Evolutionary conservation across 2,797 vertebrate genomes (phyloP).

Genomic region (Acomys russatus): DNA sequence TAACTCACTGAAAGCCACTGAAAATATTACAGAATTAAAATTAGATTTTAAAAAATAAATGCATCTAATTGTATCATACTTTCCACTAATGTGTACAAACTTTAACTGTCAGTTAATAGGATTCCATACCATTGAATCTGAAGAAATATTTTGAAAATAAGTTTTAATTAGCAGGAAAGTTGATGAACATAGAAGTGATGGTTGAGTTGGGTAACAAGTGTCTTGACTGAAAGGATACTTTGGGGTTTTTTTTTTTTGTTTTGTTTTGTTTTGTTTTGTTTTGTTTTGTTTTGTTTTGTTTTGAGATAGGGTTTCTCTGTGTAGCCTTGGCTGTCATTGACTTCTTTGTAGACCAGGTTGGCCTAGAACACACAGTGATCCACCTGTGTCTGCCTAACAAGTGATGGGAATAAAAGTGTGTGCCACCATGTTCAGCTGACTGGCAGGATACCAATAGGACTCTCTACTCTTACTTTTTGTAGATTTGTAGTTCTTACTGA

Average conservation of each 20-base stretch:
- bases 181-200: background rate
- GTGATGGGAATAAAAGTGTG: too few species aligned
- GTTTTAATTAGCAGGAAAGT: background rate
- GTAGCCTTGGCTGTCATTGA: too few species aligned
- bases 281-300: too few species aligned
- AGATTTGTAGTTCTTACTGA: background rate
- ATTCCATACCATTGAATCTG: background rate
- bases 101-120: background rate
- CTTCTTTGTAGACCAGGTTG: too few species aligned
- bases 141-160: background rate
- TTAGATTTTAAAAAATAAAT: background rate
- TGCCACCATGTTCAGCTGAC: background rate
- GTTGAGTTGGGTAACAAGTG: background rate
- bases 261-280: too few species aligned
- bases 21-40: background rate
- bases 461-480: background rate
- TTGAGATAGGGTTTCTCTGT: too few species aligned
- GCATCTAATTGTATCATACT: background rate
- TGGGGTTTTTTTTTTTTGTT: too few species aligned
- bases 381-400: too few species aligned
- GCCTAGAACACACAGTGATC: too few species aligned
- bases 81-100: background rate
- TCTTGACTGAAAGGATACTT: background rate
- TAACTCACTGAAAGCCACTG: background rate
- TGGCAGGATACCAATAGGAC: slow-evolving; percentile 1